phyloP scores from a whole-genome alignment of 2,888 invertebrate genomes.

The Luffia ferchaultella region DNA sequence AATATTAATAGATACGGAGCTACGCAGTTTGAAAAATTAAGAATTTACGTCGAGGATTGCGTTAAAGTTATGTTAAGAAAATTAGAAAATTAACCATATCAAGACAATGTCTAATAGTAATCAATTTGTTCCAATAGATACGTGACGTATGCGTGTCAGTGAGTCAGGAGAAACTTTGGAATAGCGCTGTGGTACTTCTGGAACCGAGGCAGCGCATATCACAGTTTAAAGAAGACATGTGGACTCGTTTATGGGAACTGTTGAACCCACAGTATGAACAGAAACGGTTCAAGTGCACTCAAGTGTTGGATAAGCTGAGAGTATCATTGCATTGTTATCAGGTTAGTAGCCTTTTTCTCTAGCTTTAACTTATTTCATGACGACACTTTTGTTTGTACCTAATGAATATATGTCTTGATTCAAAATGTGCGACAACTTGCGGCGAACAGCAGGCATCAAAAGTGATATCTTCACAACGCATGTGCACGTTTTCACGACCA shows the following conservation, averaged over 20 bases:
- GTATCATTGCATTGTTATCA: conserved; percentile 86
- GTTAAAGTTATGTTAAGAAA: too few relatives aligned
- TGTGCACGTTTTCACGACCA: too few relatives aligned
- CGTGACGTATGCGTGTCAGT: conserved; percentile 68
- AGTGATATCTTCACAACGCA: too few relatives aligned
- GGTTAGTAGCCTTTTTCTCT: conserved; percentile 29
- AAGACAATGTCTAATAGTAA: too few relatives aligned
- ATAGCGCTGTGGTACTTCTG: conserved; percentile 82
- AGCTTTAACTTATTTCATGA: conserved; percentile 4
- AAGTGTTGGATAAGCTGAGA: conserved; percentile 80
- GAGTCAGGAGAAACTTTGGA: conserved; percentile 80
- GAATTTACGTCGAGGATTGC: too few relatives aligned
- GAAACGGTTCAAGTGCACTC: conserved; percentile 71
- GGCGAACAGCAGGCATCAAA: too few relatives aligned
- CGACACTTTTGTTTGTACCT: too few relatives aligned
- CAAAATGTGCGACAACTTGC: too few relatives aligned
- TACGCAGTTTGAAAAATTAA: too few relatives aligned
- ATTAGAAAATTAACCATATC: too few relatives aligned
- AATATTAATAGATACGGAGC: too few relatives aligned
- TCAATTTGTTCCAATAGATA: conserved; percentile 24
- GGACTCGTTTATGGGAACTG: conserved; percentile 83
- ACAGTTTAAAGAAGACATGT: conserved; percentile 83
- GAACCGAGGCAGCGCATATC: conserved; percentile 84
- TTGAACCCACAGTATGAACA: conserved; percentile 38
- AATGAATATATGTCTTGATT: too few relatives aligned